Evolutionary conservation across 2,888 invertebrate genomes (phyloP).

Genomic region (Capitulum mitella): DNA sequence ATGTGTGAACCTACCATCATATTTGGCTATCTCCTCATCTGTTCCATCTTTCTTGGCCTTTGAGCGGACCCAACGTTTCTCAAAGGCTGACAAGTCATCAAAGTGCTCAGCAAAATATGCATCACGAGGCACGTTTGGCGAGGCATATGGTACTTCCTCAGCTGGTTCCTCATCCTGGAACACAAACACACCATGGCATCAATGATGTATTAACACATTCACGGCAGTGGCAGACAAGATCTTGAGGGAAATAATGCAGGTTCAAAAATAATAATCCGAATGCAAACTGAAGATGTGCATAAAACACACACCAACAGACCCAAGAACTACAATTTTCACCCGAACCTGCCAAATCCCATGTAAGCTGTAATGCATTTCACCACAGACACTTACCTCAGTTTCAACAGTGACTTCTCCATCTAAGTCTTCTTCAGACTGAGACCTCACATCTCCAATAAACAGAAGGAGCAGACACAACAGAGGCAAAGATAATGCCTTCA

Average conservation of each 20-base stretch:
- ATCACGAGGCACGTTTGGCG: slow-evolving; percentile 58
- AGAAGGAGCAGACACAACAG: neutral
- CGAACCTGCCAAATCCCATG: neutral
- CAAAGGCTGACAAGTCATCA: slow-evolving; percentile 64
- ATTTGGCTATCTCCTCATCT: slow-evolving; percentile 86
- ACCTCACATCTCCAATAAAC: neutral
- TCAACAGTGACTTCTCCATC: neutral
- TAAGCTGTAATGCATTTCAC: neutral
- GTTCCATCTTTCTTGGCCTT: slow-evolving; percentile 79
- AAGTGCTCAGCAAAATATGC: slow-evolving; percentile 79
- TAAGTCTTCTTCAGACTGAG: neutral
- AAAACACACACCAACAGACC: neutral
- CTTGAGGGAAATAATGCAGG: neutral
- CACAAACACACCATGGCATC: neutral
- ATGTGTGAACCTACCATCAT: slow-evolving; percentile 61
- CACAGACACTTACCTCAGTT: neutral
- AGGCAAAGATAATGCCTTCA: neutral
- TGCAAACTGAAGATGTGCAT: neutral
- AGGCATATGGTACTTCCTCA: slow-evolving; percentile 56
- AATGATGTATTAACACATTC: neutral
- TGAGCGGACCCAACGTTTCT: slow-evolving; percentile 75
- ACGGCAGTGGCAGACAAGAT: neutral
- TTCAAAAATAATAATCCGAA: neutral
- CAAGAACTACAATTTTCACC: neutral
- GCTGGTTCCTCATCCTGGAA: slow-evolving; percentile 30